These are phyloP conservation scores for Camelus dromedarius DNA, from an alignment of 2,113 vertebrate species.

Conservation along the genomic window DNA sequence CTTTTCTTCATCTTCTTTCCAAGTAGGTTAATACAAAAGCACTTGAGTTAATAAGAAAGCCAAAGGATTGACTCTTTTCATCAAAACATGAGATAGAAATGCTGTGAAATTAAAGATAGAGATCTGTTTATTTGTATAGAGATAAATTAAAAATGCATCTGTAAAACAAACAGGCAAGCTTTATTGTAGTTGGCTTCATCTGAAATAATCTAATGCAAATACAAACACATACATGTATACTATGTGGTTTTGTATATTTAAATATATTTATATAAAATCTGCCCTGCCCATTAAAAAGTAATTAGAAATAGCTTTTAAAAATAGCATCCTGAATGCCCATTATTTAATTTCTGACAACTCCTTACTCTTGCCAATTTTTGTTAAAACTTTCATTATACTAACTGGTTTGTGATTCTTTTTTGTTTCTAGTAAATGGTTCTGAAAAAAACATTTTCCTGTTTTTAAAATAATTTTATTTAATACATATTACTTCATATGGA, in stretches of 20 bases:
- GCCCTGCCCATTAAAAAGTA: slow-evolving; percentile 37
- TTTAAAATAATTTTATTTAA: slow-evolving; percentile 14
- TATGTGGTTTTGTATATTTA: neutral
- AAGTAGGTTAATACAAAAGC: slow-evolving; percentile 54
- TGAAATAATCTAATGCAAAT: neutral
- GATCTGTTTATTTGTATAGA: slow-evolving; percentile 66
- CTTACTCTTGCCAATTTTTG: slow-evolving; percentile 44
- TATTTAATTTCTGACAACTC: neutral
- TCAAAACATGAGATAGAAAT: slow-evolving; percentile 51
- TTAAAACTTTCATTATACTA: slow-evolving; percentile 45
- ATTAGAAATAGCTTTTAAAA: slow-evolving; percentile 55
- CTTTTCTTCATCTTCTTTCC: neutral
- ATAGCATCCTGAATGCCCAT: neutral
- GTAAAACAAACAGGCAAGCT: slow-evolving; percentile 61
- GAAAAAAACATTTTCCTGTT: neutral
- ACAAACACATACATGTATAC: neutral
- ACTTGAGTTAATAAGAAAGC: slow-evolving; percentile 50
- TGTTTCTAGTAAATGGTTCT: neutral
- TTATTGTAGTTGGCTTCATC: slow-evolving; percentile 58
- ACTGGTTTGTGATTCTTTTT: neutral
- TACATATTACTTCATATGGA: neutral
- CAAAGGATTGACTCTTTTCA: slow-evolving; percentile 53
- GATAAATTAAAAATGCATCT: slow-evolving; percentile 76
- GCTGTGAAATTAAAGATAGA: slow-evolving; percentile 38
- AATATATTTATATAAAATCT: slow-evolving; percentile 14